Evolutionary conservation across 2,113 vertebrate species (phyloP).

Genomic region (Dasyornis broadbenti): DNA sequence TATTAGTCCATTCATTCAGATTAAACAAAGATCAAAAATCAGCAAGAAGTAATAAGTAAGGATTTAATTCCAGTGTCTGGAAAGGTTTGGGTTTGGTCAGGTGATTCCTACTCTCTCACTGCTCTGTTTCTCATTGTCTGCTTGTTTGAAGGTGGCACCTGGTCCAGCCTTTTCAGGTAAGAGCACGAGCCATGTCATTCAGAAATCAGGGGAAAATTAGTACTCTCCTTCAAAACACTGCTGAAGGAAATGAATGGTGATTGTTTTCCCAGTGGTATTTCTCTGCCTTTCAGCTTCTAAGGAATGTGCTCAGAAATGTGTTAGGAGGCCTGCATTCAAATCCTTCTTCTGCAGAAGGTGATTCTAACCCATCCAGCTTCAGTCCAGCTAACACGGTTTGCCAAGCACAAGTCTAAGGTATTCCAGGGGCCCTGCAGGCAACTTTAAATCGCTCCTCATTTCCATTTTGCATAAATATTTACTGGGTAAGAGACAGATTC

Average conservation of each 20-base stretch:
- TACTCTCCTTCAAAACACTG: not conserved
- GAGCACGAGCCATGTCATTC: not conserved
- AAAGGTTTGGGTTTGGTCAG: not conserved
- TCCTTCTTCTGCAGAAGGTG: not conserved
- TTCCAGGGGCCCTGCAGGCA: not conserved
- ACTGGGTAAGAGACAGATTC: not conserved
- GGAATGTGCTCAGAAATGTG: not conserved
- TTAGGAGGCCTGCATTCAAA: not conserved
- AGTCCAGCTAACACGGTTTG: accelerated
- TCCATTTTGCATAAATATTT: not conserved
- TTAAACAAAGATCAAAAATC: not conserved
- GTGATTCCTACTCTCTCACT: not conserved
- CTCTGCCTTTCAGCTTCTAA: not conserved
- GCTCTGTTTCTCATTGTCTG: not conserved
- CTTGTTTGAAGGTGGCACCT: not conserved
- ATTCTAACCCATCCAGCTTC: not conserved
- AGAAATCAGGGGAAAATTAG: not conserved
- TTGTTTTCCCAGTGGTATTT: not conserved
- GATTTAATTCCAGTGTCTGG: not conserved
- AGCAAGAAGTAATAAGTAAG: not conserved
- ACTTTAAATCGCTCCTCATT: not conserved
- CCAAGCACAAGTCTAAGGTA: not conserved
- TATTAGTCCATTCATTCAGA: not conserved
- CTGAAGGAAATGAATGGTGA: not conserved
- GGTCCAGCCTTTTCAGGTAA: not conserved